Base-by-base conservation (phyloP, 2,797 vertebrate genomes). In the Diceros bicornis region DNA sequence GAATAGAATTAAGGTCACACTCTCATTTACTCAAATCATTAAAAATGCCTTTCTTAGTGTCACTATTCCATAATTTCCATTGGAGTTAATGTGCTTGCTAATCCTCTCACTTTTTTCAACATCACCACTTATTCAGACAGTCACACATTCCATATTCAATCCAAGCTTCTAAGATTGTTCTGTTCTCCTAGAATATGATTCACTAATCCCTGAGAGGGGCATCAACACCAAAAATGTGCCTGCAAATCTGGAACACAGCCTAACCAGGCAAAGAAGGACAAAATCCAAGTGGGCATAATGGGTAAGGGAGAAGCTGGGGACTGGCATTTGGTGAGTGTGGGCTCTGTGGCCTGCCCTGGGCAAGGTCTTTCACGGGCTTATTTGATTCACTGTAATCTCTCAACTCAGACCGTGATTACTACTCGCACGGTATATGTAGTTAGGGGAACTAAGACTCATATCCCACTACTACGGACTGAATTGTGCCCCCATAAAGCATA, bases 1-100 rank as follows among this genome's bases (percentile, higher is more conserved):
- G 86, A 97, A 89, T 25, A 81, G 89, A 97, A 97, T 86, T 88
- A 95, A 95, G 84, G 87, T 94, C 75, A 88, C 32, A 92, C 72
- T 94, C 41, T 93, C 89, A 94, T 90, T 96, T 96, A 89, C 11
- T 59, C 6, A 75, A 82, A 85, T 91, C 84, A 90, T 91, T 86
- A 93, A 95, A 90, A 97, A 93, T 77, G 68, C n/a, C 69, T 88
- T 96, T 62, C 71, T 37, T 66, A 5, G 34, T 55, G 23, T 74
- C 34, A 12, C 16, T 16, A 52, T 78, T 75, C 91, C 37, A 12
- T 44, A 44, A 61, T 91, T 93, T 97, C 91, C 62, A 21, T 4
- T 64, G 50, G 41, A 71, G 55, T 61, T 90, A 82, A 94, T 12
- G 61, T 44, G 23, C 21, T 89, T 71, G 71, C 57, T 91, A 95